Evolutionary conservation across 2,888 invertebrate species (phyloP).

Genomic region (Dinocampus coccinellae): DNA sequence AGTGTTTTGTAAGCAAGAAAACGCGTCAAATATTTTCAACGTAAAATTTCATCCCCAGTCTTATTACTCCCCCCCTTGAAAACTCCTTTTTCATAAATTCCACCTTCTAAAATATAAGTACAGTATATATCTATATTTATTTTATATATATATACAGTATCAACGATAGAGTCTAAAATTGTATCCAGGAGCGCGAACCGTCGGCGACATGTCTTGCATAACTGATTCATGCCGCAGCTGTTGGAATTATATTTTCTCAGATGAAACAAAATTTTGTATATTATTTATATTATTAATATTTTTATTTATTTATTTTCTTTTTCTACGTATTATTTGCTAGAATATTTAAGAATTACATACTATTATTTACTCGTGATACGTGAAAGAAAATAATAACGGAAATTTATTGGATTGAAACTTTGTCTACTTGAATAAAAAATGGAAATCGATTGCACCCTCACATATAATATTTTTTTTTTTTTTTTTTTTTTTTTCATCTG

Average conservation of each 20-base stretch:
- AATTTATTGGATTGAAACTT: not conserved
- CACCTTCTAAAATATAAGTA: not conserved
- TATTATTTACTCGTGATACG: too few species aligned
- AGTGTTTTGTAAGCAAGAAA: constrained; percentile 15
- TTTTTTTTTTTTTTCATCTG: too few species aligned
- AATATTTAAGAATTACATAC: too few species aligned
- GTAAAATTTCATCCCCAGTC: not conserved
- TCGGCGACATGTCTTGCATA: constrained; percentile 48
- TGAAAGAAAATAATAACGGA: too few species aligned
- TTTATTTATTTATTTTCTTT: not conserved
- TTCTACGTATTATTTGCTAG: too few species aligned
- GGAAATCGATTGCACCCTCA: not conserved
- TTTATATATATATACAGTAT: constrained; percentile 37
- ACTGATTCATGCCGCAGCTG: constrained; percentile 60
- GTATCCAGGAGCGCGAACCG: constrained; percentile 21
- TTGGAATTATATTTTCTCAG: constrained; percentile 55
- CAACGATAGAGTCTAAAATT: constrained; percentile 42
- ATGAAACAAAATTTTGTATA: constrained; percentile 43
- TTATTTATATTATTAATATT: not conserved
- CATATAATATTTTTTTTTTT: too few species aligned
- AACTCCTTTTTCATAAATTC: not conserved
- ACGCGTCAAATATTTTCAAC: not conserved
- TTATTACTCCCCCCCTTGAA: not conserved
- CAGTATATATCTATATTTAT: not conserved
- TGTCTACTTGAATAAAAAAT: not conserved